phyloP scores from a whole-genome alignment of 2,797 vertebrate species.

The Coreius guichenoti region DNA sequence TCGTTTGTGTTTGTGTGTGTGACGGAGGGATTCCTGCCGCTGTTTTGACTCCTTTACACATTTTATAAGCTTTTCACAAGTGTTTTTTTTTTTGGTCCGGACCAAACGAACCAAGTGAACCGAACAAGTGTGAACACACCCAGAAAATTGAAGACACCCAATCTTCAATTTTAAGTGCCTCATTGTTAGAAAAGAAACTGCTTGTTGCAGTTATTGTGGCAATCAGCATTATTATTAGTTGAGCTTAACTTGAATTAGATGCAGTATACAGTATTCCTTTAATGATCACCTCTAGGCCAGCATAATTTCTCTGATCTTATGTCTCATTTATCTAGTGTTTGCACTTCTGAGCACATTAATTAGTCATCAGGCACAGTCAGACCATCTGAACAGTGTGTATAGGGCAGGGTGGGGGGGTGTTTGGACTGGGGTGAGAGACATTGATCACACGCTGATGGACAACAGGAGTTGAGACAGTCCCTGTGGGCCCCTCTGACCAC shows the following conservation, averaged over 20 bases:
- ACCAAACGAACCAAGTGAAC: too few species aligned
- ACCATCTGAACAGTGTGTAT: neutral
- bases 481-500: constrained; percentile 65
- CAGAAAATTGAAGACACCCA: too few species aligned
- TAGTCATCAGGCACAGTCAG: constrained; percentile 4
- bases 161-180: too few species aligned
- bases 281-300: neutral
- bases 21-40: too few species aligned
- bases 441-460: constrained; percentile 63
- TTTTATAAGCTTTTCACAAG: too few species aligned
- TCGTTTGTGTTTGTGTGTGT: too few species aligned
- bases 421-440: constrained; percentile 62
- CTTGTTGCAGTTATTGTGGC: neutral
- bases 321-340: neutral
- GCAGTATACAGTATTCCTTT: neutral
- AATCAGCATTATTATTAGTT: neutral
- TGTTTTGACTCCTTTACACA: too few species aligned
- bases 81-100: too few species aligned
- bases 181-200: neutral
- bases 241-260: neutral
- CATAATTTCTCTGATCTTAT: neutral
- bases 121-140: too few species aligned
- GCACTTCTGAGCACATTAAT: neutral
- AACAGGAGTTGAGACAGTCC: constrained; percentile 57
- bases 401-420: constrained; percentile 31